Evolutionary conservation across 2,113 vertebrate genomes (phyloP).

Genomic region (Sporophila hypoxantha): DNA sequence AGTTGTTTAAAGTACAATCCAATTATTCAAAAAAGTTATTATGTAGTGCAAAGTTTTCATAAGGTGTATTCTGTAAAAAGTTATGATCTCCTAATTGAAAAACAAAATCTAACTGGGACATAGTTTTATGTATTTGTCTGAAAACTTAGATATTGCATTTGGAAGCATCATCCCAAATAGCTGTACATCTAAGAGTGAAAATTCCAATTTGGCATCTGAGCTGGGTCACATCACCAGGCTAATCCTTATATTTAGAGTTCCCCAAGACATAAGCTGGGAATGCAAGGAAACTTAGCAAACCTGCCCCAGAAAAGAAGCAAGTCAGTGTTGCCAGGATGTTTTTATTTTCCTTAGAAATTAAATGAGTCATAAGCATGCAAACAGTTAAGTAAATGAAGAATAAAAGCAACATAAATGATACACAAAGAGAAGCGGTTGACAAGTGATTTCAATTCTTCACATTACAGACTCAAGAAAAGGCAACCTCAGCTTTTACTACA

Average conservation of each 20-base stretch:
- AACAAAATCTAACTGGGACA: neutral
- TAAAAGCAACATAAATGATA: neutral
- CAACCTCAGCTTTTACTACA: neutral
- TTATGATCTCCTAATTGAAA: neutral
- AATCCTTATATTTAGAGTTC: neutral
- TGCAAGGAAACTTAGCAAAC: neutral
- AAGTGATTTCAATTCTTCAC: neutral
- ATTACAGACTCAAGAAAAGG: neutral
- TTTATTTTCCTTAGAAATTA: neutral
- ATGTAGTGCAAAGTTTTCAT: neutral
- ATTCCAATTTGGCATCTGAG: neutral
- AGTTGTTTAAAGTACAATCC: neutral
- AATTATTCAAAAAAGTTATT: neutral
- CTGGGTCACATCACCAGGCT: neutral
- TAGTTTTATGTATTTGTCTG: neutral
- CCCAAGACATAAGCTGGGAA: neutral
- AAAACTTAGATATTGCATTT: neutral
- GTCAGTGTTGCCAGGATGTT: neutral
- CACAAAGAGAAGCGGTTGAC: neutral
- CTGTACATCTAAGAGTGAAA: neutral
- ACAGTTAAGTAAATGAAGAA: neutral
- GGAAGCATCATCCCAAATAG: neutral
- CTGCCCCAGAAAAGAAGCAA: neutral
- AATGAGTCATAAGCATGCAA: rapidly evolving
- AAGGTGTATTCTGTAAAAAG: neutral